Conservation (phyloP, 2,888 invertebrate species). For the Aphodius sticticus region DNA sequence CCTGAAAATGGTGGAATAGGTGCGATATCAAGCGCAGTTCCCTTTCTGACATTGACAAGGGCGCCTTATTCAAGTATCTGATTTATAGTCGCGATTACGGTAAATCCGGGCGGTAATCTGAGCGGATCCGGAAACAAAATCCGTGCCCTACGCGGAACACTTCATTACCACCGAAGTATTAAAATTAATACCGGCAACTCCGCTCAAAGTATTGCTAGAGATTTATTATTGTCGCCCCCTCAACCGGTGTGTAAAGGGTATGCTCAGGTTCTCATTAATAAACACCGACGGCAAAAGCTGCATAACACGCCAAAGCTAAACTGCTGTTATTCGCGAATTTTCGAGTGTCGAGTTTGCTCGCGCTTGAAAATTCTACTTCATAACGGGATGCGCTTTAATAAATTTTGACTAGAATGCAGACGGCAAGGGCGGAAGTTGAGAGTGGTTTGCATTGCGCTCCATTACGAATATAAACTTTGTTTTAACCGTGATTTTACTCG, state of each 20-base stretch:
- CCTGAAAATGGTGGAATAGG: neutral
- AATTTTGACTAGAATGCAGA: neutral
- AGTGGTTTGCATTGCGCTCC: neutral
- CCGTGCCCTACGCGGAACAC: neutral
- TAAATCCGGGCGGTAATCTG: neutral
- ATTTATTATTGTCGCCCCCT: neutral
- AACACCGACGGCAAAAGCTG: neutral
- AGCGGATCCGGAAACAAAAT: neutral
- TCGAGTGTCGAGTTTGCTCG: neutral
- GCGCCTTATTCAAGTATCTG: neutral
- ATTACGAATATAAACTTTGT: neutral
- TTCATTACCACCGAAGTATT: neutral
- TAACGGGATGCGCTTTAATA: neutral
- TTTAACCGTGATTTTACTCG: neutral
- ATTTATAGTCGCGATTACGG: neutral
- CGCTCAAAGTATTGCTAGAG: conserved; percentile 4
- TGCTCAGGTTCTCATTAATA: neutral
- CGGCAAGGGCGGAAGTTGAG: neutral
- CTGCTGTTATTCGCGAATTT: neutral
- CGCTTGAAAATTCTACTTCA: neutral
- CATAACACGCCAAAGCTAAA: neutral
- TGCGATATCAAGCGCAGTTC: neutral
- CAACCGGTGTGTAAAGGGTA: neutral
- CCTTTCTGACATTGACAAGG: neutral
- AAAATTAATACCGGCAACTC: conserved; percentile 4